These are phyloP conservation scores for Colletes latitarsis DNA, from an alignment of 1,140 invertebrate genomes.

Conservation along the genomic window DNA sequence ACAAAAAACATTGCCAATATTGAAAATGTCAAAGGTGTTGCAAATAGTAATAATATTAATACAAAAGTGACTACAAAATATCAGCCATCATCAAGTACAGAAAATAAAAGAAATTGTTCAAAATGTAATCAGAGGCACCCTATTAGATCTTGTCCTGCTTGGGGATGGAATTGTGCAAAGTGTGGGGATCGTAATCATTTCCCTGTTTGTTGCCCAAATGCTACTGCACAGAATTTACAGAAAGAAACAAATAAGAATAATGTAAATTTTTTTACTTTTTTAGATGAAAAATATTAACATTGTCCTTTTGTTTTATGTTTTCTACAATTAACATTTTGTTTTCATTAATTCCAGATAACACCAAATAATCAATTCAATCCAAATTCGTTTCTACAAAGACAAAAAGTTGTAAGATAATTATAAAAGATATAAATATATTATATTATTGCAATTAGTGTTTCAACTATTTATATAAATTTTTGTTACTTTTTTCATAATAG, in stretches of 20 bases:
- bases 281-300: neutral
- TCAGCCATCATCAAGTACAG: neutral
- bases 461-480: neutral
- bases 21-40: neutral
- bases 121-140: constrained; percentile 48
- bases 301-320: neutral
- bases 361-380: neutral
- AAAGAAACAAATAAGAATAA: neutral
- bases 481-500: neutral
- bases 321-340: neutral
- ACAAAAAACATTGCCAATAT: neutral
- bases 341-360: neutral
- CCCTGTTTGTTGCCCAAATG: neutral
- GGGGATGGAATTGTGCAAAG: constrained; percentile 42
- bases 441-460: neutral
- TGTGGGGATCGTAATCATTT: constrained; percentile 48
- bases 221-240: neutral
- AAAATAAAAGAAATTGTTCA: constrained; percentile 34
- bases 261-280: neutral
- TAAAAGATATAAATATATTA: neutral
- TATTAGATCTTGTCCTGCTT: constrained; percentile 51
- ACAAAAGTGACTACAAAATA: neutral
- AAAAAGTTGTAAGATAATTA: neutral
- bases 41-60: neutral
- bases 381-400: neutral